Base-by-base conservation (phyloP, 2,888 invertebrate genomes). In the Conistra vaccinii region DNA sequence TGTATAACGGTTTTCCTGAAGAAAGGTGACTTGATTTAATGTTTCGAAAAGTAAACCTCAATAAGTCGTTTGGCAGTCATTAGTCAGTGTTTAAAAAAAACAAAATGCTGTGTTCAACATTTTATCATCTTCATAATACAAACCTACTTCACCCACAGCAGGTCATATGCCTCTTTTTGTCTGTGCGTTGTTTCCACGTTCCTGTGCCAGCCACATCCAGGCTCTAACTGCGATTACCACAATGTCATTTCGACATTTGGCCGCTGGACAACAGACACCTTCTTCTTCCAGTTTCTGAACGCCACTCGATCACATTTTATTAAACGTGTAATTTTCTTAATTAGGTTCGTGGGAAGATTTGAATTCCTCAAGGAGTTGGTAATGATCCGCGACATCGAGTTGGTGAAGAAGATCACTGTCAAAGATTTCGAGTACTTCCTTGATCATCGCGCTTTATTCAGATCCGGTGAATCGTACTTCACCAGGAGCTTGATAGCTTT, bases 371-470 rank as follows among this genome's bases (percentile, higher is more conserved):
- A 84, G 0, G 94, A 96, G 0, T 51, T 93, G 20, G 60, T 96
- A 3, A 79, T 97, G 65, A 82, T 97, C 23, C 92, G 93, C 0
- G 97, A 97, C 86, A 90, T 96, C 0, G 97, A 97, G 14, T 73
- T 97, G 23, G 83, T 97, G 0, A 97, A 97, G 84, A 93, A 93
- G 83, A 91, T 97, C 12, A 89, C 95, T 0, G 92, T 97, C 0
- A 97, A 97, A 80, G 97, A 97, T 84, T 97, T 97, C 63, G 97
- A 97, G 77, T 89, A 95, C 81, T 97, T 97, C 83, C 81, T 95
- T 0, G 96, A 97, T 86, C 97, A 97, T 85, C 92, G 94, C 1
- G 66, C 89, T 10, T 17, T 95, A 0, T 89, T 96, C 3, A 89
- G 92, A 7, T 91, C 94, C 0, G 85, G 86, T 10, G 97, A 97